These are phyloP conservation scores for Bombus superbus DNA, from an alignment of 1,140 invertebrate species.

Conservation along the genomic window DNA sequence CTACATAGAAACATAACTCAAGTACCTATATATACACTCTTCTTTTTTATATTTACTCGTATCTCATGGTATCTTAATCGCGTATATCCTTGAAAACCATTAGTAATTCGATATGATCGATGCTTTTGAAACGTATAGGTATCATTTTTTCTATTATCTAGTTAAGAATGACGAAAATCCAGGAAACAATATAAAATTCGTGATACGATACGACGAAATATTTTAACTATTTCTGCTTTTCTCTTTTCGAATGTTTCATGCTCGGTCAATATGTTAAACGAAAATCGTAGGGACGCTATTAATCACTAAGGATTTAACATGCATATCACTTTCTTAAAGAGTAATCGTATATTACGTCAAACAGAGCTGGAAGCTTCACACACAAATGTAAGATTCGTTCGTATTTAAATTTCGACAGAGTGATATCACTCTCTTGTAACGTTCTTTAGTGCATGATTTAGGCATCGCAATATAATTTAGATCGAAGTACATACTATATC, in stretches of 20 bases:
- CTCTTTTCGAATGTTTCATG: neutral
- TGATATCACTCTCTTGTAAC: too few species aligned
- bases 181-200: neutral
- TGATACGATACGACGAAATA: neutral
- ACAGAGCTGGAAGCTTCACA: constrained; percentile 9
- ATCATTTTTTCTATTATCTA: neutral
- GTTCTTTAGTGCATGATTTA: neutral
- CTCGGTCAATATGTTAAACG: too few species aligned
- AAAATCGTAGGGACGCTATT: neutral
- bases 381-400: constrained; percentile 10
- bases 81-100: constrained; percentile 8
- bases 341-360: neutral
- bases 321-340: neutral
- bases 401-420: neutral
- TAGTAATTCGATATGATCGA: neutral
- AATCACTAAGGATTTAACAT: constrained; percentile 22
- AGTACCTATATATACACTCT: constrained; percentile 33
- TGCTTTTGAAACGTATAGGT: neutral
- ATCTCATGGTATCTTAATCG: constrained; percentile 5
- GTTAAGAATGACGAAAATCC: too few species aligned
- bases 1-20: constrained; percentile 37
- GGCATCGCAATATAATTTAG: neutral
- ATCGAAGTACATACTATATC: neutral
- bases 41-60: constrained; percentile 8
- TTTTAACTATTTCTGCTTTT: neutral